Percentiles rank a stretch among this genome's conserved stretches.
Conservation (phyloP, 2,113 vertebrate genomes). For the Caranx ignobilis region DNA sequence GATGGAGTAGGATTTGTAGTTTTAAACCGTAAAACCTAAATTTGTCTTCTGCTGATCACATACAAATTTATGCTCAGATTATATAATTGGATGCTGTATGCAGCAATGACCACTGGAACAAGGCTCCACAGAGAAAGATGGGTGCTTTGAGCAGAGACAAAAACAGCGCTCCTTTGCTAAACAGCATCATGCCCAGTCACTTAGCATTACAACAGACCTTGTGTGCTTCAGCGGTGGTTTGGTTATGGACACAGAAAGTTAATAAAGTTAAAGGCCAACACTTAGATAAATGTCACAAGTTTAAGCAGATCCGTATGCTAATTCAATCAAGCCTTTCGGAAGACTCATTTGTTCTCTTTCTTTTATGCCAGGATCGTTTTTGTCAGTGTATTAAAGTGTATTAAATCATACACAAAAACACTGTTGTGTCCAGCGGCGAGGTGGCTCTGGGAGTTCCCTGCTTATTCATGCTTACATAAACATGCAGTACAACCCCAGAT, state of each 20-base stretch:
- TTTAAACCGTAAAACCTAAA: not conserved
- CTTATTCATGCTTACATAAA: not conserved
- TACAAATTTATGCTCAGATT: not conserved
- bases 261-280: constrained; percentile 70
- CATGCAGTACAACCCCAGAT: not conserved
- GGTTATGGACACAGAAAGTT: constrained; percentile 50
- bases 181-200: constrained; percentile 74
- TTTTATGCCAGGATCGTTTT: constrained; percentile 19
- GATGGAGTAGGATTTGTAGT: not conserved
- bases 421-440: not conserved
- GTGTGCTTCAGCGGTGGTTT: constrained; percentile 41
- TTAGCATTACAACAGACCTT: constrained; percentile 71
- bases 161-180: constrained; percentile 54
- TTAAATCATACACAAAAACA: constrained; percentile 25
- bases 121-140: not conserved
- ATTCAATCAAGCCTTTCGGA: constrained; percentile 68
- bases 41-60: not conserved
- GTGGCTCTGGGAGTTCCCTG: not conserved
- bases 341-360: constrained; percentile 38
- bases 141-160: constrained; percentile 4
- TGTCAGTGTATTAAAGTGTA: not conserved
- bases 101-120: not conserved
- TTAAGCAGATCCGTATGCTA: constrained; percentile 47
- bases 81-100: constrained; percentile 28
- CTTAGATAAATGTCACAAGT: constrained; percentile 78